Base-by-base conservation (phyloP, 2,888 invertebrate genomes). In the Aproaerema taeniolella region DNA sequence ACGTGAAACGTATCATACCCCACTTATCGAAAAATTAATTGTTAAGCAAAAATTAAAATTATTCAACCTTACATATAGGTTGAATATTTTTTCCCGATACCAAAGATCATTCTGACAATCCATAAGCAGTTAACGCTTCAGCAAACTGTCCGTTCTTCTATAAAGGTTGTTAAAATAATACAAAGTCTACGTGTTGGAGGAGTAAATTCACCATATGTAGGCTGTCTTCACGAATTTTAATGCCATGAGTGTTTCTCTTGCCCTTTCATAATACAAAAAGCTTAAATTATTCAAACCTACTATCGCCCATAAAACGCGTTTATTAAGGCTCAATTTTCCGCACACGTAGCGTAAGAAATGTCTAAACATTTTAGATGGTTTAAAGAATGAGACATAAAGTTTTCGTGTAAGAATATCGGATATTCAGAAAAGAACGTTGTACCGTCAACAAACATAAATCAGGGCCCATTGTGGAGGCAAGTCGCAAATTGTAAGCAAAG, bases 401-500 rank as follows among this genome's bases (percentile, higher is more conserved):
- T 26, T n/a, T 6, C 31, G 14, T 10, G 32, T 20, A 38, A 31
- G 25, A 25, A 31, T 38, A 38, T 31, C 15, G 25, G 53, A 58
- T 61, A 59, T 55, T 63, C 58, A 50, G 61, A 67, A 67, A 64
- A 60, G 65, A 62, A 58, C 60, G 60, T 53, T 58, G 67, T 61
- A 57, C 60, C 65, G 57, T 58, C 62, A 53, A 55, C 52, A 49
- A 54, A 41, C 67, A 73, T 72, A 72, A 73, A 72, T 72, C 72
- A 72, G 63, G 47, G 50, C 59, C 64, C 59, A 71, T 72, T 69
- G 72, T 73, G 53, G 59, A 52, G 47, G 57, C 63, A 70, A 65
- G 61, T 67, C 66, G 58, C 65, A 68, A 69, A 66, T 67, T 59
- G 67, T 61, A 67, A 64, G 64, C 63, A 64, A 58, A 62, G 55